phyloP scores from a whole-genome alignment of 2,888 invertebrate genomes.

The Xestia xanthographa region DNA sequence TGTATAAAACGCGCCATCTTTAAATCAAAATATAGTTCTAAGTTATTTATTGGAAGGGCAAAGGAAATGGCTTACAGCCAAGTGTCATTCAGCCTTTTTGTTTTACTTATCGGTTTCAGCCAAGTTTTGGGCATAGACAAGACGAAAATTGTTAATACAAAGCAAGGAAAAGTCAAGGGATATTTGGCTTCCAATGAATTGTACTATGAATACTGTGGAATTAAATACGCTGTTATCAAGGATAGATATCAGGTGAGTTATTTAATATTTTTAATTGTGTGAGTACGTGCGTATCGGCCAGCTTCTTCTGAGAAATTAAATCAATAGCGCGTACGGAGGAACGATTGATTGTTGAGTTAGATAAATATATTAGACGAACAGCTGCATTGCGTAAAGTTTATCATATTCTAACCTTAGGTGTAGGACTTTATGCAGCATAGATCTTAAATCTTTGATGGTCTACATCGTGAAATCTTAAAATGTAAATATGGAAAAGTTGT shows the following conservation, averaged over 20 bases:
- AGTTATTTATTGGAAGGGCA: constrained; percentile 50
- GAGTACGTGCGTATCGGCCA: constrained; percentile 3
- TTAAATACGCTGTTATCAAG: constrained; percentile 81
- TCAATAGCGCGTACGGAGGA: background rate
- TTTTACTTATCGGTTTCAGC: constrained; percentile 70
- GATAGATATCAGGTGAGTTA: constrained; percentile 80
- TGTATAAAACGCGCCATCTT: constrained; percentile 66
- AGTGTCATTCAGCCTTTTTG: constrained; percentile 54
- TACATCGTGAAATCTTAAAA: background rate
- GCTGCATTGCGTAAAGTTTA: background rate
- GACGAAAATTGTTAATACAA: constrained; percentile 78
- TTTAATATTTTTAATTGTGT: background rate
- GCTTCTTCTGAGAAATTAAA: constrained; percentile 30
- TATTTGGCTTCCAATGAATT: constrained; percentile 76
- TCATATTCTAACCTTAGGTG: background rate
- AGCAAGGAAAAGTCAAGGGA: constrained; percentile 84
- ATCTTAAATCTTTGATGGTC: background rate
- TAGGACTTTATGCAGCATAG: background rate
- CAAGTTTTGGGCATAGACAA: constrained; percentile 70
- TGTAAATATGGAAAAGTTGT: background rate
- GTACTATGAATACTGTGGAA: constrained; percentile 84
- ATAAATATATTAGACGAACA: background rate
- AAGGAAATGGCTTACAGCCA: constrained; percentile 71
- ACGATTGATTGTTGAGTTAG: background rate
- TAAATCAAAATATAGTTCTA: constrained; percentile 58